Conservation (phyloP, 2,113 vertebrate species). For the Spea bombifrons region DNA sequence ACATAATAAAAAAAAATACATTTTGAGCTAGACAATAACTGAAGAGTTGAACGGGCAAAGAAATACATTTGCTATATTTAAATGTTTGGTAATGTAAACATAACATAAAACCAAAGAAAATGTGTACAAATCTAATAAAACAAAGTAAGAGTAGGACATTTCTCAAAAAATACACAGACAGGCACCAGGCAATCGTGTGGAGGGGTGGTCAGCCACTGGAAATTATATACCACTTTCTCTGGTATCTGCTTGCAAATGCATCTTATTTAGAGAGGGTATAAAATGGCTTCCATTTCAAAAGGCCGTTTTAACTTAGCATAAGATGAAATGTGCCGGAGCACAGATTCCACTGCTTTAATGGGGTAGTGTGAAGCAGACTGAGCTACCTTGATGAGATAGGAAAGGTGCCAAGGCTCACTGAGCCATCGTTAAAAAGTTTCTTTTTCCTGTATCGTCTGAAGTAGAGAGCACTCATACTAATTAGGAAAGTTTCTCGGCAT, state of each 20-base stretch:
- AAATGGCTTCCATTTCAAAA: background rate
- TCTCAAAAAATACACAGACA: background rate
- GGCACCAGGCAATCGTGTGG: background rate
- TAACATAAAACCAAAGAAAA: background rate
- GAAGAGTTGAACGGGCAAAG: too few relatives aligned
- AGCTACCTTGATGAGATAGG: slow-evolving; percentile 11
- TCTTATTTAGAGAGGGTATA: background rate
- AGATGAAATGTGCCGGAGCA: slow-evolving; percentile 16
- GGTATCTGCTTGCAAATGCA: slow-evolving; percentile 1
- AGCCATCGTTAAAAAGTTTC: slow-evolving; percentile 33
- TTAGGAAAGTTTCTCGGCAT: slow-evolving; percentile 26
- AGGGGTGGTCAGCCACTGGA: background rate
- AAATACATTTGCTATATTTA: too few relatives aligned
- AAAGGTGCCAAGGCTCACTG: slow-evolving; percentile 34
- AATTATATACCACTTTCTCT: background rate
- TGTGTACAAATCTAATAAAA: background rate
- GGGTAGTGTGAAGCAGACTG: slow-evolving; percentile 4
- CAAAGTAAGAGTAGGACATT: background rate
- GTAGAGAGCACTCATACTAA: slow-evolving; percentile 18
- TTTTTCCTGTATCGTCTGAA: slow-evolving; percentile 6
- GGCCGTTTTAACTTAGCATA: background rate
- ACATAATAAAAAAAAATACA: too few relatives aligned
- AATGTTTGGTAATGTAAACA: too few relatives aligned
- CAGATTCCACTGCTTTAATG: slow-evolving; percentile 9
- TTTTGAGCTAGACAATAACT: too few relatives aligned